phyloP scores from a whole-genome alignment of 2,888 invertebrate genomes.

The Lomographa bimaculata region DNA sequence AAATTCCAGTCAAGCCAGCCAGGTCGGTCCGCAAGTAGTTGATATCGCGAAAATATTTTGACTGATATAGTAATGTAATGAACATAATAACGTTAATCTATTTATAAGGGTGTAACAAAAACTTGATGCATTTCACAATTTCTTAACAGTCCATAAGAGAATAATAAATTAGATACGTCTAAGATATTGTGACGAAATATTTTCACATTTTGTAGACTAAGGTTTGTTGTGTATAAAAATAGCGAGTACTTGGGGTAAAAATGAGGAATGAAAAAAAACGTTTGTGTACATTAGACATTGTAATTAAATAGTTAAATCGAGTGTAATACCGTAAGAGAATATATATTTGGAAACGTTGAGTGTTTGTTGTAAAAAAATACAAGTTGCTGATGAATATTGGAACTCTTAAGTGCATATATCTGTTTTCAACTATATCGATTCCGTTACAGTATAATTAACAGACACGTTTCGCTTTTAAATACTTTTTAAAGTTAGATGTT shows the following conservation, averaged over 20 bases:
- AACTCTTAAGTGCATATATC: conserved; percentile 65
- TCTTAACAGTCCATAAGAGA: conserved; percentile 79
- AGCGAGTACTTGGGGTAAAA: conserved; percentile 73
- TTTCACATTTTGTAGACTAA: conserved; percentile 78
- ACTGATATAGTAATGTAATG: conserved; percentile 77
- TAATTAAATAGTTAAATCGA: conserved; percentile 72
- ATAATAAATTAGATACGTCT: conserved; percentile 68
- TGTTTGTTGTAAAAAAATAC: conserved; percentile 77
- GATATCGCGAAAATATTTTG: conserved; percentile 77
- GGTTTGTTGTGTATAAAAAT: conserved; percentile 80
- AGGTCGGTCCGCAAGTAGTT: conserved; percentile 51
- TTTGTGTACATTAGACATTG: conserved; percentile 76
- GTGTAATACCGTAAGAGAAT: conserved; percentile 77
- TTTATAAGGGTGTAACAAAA: conserved; percentile 78
- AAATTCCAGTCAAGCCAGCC: conserved; percentile 23
- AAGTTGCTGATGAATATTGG: conserved; percentile 72
- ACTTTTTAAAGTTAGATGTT: conserved; percentile 44
- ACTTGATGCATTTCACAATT: conserved; percentile 82
- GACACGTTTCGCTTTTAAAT: conserved; percentile 68
- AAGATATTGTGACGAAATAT: conserved; percentile 79
- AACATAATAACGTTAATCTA: conserved; percentile 78
- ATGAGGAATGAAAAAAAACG: conserved; percentile 65
- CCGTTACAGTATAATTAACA: conserved; percentile 64
- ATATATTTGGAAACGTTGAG: conserved; percentile 80
- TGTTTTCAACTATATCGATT: conserved; percentile 56